Evolutionary conservation across 2,113 vertebrate species (phyloP), one percentile per base, ranked within the genome.

Genomic region (Passer domesticus): DNA sequence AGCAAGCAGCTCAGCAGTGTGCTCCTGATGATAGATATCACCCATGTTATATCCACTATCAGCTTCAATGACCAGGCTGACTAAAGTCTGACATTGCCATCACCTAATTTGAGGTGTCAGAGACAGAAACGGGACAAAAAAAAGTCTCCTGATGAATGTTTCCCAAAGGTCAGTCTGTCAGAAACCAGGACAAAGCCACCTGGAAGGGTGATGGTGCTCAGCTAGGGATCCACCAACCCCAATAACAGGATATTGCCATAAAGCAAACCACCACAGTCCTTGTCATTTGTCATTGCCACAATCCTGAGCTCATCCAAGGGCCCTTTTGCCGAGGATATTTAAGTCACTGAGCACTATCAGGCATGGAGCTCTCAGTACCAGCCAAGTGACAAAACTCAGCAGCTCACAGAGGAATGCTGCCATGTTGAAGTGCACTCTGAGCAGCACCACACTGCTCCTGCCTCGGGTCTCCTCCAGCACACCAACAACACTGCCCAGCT

Each of bases 381-480:
- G 53, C 0, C 0, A 90, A 41, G 62, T 58, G 90, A 50, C 2
- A 7, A 39, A 85, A 64, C 43, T 50, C 49, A 39, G 44, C 1
- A 0, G 39, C 49, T 79, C 63, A 9, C 0, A 0, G 58, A 82
- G 74, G 74, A 82, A 91, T 18, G 47, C 30, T 2, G 4, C 1
- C 0, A 35, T 13, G 37, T 37, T 2, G 0, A 30, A 46, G 10
- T 0, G 8, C 37, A 1, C 56, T 4, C 3, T 0, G 2, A 37
- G 39, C 67, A 28, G 24, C 63, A 37, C 4, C 7, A 0, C 43
- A 2, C 35, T 2, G 1, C 1, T 55, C 52, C 53, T 69, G 41
- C 52, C 72, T 49, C 0, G 10, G 43, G 22, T 59, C 39, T 88
- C 31, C 70, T 53, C 33, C 63, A 64, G 58, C 47, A n/a, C 39